A percentile compares a stretch with the other conserved stretches of the same genome.
Evolutionary conservation across 1,140 invertebrate species (phyloP).

Genomic region (Aphelinus certus): DNA sequence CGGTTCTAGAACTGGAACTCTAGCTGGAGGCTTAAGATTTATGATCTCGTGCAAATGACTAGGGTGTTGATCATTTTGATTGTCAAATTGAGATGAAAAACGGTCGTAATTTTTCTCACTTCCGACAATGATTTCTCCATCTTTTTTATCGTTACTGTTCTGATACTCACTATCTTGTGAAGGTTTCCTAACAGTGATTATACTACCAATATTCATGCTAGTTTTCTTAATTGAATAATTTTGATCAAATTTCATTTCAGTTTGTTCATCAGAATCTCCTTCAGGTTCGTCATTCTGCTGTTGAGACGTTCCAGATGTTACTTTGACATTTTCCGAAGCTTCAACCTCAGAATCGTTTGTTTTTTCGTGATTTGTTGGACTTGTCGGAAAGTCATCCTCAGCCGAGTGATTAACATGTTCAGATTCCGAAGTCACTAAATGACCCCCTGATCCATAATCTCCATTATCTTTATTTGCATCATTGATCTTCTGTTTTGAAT

Average conservation of each 20-base stretch:
- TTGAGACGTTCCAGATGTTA: slow-evolving; percentile 40
- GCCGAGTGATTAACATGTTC: slow-evolving; percentile 57
- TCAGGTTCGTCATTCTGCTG: slow-evolving; percentile 33
- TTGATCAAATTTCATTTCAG: neutral
- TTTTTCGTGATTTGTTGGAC: slow-evolving; percentile 17
- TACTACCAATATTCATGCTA: neutral
- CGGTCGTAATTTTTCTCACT: slow-evolving; percentile 27
- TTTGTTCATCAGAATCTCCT: slow-evolving; percentile 35
- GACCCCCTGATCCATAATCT: slow-evolving; percentile 37
- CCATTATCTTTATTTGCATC: slow-evolving; percentile 28
- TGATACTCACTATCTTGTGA: neutral
- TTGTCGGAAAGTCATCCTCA: slow-evolving; percentile 44
- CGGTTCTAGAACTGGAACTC: slow-evolving; percentile 47
- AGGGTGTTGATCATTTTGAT: neutral
- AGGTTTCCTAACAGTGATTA: neutral
- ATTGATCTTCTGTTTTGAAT: slow-evolving; percentile 22
- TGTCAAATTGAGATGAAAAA: slow-evolving; percentile 4
- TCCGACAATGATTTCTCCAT: slow-evolving; percentile 32
- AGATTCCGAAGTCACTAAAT: slow-evolving; percentile 50
- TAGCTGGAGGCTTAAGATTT: slow-evolving; percentile 53
- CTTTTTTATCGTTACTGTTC: neutral
- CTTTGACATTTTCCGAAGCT: slow-evolving; percentile 57
- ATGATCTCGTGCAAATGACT: slow-evolving; percentile 46
- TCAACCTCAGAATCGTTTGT: slow-evolving; percentile 53
- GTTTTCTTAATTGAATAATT: slow-evolving; percentile 8